A percentile compares a stretch with the other conserved stretches of the same genome.
Evolutionary conservation across 1,140 invertebrate genomes (phyloP).

Genomic region (Pinna nobilis): DNA sequence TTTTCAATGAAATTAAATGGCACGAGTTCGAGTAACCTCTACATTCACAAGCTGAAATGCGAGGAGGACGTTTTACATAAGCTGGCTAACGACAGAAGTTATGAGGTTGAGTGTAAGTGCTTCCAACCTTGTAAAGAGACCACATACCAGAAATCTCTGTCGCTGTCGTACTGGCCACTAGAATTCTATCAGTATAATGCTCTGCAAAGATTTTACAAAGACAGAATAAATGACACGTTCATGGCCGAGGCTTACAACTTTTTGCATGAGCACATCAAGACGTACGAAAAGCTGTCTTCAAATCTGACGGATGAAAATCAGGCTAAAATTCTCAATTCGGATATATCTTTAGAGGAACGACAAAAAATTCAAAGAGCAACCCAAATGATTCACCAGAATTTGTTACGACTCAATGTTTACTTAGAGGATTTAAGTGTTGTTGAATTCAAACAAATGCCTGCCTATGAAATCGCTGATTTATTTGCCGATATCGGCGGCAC

Average conservation of each 20-base stretch:
- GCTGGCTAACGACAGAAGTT: slow-evolving; percentile 61
- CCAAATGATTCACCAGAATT: slow-evolving; percentile 65
- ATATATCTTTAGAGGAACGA: slow-evolving; percentile 30
- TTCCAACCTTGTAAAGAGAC: slow-evolving; percentile 68
- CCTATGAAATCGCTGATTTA: slow-evolving; percentile 67
- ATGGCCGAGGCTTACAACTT: slow-evolving; percentile 60
- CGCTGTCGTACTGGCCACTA: slow-evolving; percentile 70
- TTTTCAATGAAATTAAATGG: not conserved
- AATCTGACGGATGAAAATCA: slow-evolving; percentile 23
- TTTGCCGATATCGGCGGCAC: slow-evolving; percentile 71
- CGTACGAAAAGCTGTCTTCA: slow-evolving; percentile 31
- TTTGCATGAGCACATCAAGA: slow-evolving; percentile 25
- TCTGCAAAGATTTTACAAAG: slow-evolving; percentile 52
- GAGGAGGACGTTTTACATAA: slow-evolving; percentile 57
- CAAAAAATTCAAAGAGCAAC: slow-evolving; percentile 52
- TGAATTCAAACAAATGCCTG: slow-evolving; percentile 67
- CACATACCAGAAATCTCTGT: slow-evolving; percentile 67
- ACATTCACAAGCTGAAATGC: slow-evolving; percentile 52
- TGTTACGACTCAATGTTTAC: slow-evolving; percentile 68
- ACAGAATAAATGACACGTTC: slow-evolving; percentile 48
- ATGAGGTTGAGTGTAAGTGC: slow-evolving; percentile 63
- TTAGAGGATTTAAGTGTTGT: slow-evolving; percentile 68
- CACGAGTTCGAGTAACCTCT: not conserved
- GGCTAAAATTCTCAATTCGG: slow-evolving; percentile 6
- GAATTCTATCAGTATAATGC: slow-evolving; percentile 68